Evolutionary conservation across 2,797 vertebrate genomes (phyloP).

Genomic region (Acanthornis magna): DNA sequence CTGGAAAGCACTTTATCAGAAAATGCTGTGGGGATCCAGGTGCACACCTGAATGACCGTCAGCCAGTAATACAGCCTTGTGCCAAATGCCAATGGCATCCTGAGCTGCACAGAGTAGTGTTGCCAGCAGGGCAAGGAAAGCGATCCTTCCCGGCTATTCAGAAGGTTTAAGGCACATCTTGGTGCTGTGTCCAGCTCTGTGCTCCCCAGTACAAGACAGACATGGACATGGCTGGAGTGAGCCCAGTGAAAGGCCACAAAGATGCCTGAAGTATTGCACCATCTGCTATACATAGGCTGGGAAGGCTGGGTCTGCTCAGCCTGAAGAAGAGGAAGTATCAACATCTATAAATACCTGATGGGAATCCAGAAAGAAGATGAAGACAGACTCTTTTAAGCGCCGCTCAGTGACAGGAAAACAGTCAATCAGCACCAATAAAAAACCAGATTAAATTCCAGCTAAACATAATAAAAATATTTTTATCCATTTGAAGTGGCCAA

Average conservation of each 20-base stretch:
- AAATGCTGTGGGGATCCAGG: not conserved
- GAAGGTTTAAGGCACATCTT: not conserved
- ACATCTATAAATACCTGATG: not conserved
- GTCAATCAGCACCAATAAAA: not conserved
- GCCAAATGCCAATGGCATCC: not conserved
- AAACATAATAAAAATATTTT: not conserved
- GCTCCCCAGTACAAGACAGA: not conserved
- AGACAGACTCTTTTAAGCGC: not conserved
- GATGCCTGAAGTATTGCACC: not conserved
- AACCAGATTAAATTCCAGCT: not conserved
- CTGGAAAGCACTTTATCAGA: not conserved
- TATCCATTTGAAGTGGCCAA: not conserved
- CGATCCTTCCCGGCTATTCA: not conserved
- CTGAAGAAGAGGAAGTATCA: not conserved
- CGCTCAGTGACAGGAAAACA: not conserved
- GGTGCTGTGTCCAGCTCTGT: not conserved
- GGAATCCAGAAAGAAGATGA: not conserved
- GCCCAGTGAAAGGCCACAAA: not conserved
- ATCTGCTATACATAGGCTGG: not conserved
- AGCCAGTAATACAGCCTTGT: not conserved
- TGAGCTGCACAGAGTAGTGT: accelerated
- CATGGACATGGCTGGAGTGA: not conserved
- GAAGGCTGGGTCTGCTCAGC: not conserved
- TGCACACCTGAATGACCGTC: not conserved
- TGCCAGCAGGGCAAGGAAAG: not conserved